Conservation (phyloP, 2,113 vertebrate species). For the Channa maculata region DNA sequence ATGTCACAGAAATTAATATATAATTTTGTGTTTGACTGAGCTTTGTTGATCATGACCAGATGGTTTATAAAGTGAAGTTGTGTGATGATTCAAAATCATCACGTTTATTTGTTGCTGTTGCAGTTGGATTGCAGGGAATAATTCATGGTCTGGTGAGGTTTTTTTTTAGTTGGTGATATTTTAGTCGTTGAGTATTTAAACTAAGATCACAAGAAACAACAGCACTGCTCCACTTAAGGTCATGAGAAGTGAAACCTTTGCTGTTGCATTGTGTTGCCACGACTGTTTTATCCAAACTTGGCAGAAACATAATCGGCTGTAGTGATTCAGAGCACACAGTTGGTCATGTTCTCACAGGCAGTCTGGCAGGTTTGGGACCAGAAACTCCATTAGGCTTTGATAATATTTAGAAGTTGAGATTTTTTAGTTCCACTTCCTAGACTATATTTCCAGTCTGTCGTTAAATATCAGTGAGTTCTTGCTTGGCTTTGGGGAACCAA, state of each 20-base stretch:
- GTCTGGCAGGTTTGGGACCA: constrained; percentile 19
- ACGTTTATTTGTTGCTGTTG: background rate
- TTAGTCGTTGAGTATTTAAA: too few species aligned
- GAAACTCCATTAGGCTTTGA: background rate
- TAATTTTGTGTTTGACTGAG: constrained; percentile 28
- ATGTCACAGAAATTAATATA: constrained; percentile 33
- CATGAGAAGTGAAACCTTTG: too few species aligned
- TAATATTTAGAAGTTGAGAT: background rate
- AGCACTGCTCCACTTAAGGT: too few species aligned
- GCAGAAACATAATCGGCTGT: background rate
- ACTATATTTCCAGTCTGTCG: background rate
- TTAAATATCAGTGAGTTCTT: background rate
- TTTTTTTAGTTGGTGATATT: background rate
- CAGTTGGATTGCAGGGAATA: background rate
- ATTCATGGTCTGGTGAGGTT: background rate
- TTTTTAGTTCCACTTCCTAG: background rate
- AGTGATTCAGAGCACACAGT: constrained; percentile 9
- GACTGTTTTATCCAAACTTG: background rate
- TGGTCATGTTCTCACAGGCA: background rate
- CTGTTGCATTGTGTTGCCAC: too few species aligned
- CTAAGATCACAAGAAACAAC: too few species aligned
- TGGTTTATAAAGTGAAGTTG: constrained; percentile 12
- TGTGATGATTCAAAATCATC: background rate
- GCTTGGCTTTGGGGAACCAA: constrained; percentile 1
- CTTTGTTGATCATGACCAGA: constrained; percentile 3